Conservation (phyloP, 2,113 vertebrate genomes). For the Acanthisitta chloris region DNA sequence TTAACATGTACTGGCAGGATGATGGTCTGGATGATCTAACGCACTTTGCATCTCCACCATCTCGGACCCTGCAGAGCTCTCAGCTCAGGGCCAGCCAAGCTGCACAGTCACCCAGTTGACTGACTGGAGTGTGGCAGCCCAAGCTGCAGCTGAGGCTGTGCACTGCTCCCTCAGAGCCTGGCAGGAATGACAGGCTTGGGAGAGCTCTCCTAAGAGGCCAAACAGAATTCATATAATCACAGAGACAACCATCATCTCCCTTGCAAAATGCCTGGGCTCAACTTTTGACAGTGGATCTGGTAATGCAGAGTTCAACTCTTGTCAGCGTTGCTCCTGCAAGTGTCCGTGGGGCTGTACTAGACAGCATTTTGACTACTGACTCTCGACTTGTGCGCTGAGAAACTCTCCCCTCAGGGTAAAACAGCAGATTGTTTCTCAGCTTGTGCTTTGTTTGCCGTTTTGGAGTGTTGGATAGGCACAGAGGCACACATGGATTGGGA, state of each 20-base stretch:
- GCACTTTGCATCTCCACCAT: conserved; percentile 47
- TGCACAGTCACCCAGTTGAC: not conserved
- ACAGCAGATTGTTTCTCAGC: not conserved
- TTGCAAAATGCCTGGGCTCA: not conserved
- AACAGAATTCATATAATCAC: conserved; percentile 20
- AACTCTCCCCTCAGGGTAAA: not conserved
- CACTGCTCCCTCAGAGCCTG: no score
- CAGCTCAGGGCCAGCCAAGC: not conserved
- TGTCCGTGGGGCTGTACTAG: not conserved
- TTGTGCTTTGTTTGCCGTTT: not conserved
- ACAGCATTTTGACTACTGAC: not conserved
- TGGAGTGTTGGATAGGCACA: not conserved
- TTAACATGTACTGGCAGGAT: conserved; percentile 32
- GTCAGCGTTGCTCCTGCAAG: not conserved
- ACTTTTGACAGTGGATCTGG: not conserved
- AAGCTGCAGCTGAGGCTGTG: no score
- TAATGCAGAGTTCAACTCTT: not conserved
- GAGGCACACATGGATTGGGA: no score
- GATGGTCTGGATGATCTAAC: conserved; percentile 5
- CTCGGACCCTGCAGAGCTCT: not conserved
- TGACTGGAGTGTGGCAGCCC: not conserved
- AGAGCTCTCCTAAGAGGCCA: not conserved
- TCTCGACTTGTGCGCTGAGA: not conserved
- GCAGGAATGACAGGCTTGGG: not conserved
- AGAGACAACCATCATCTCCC: conserved; percentile 4